Evolutionary conservation across 2,797 vertebrate species (phyloP).

Genomic region (Okamejei kenojei): DNA sequence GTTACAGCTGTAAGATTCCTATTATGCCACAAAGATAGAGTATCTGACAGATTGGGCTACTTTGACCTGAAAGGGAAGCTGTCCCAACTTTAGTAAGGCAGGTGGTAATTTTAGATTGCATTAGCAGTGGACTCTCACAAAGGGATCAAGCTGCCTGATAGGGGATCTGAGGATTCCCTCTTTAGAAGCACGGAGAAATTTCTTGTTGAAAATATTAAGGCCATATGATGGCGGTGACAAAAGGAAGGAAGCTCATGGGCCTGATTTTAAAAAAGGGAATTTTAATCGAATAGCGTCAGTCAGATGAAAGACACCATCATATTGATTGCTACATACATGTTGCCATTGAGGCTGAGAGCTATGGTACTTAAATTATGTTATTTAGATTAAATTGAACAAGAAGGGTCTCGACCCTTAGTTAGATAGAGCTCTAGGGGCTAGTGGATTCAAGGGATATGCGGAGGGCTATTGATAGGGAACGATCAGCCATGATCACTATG

Average conservation of each 20-base stretch:
- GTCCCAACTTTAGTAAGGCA: constrained; percentile 46
- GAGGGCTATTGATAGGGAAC: too few species aligned
- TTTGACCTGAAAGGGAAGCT: constrained; percentile 44
- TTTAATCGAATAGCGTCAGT: not conserved
- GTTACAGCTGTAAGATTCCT: constrained; percentile 48
- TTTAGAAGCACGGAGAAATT: constrained; percentile 8
- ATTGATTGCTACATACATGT: not conserved
- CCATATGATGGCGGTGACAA: constrained; percentile 24
- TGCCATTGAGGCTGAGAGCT: not conserved
- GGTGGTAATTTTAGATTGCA: constrained; percentile 47
- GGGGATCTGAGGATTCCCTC: constrained; percentile 12
- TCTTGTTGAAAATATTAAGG: constrained; percentile 30
- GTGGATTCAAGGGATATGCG: too few species aligned
- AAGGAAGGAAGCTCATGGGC: constrained; percentile 22
- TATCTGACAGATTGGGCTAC: constrained; percentile 39
- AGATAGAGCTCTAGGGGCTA: too few species aligned
- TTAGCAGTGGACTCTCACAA: constrained; percentile 36
- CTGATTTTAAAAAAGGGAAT: not conserved
- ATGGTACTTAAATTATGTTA: too few species aligned
- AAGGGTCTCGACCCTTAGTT: too few species aligned
- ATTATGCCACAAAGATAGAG: constrained; percentile 42
- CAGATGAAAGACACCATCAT: not conserved
- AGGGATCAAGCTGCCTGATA: constrained; percentile 8
- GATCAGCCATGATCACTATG: too few species aligned
- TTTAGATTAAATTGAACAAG: not conserved